A percentile compares a stretch with the other conserved stretches of the same genome.
phyloP scores from a whole-genome alignment of 2,888 invertebrate genomes.

The Sesamia inferens region DNA sequence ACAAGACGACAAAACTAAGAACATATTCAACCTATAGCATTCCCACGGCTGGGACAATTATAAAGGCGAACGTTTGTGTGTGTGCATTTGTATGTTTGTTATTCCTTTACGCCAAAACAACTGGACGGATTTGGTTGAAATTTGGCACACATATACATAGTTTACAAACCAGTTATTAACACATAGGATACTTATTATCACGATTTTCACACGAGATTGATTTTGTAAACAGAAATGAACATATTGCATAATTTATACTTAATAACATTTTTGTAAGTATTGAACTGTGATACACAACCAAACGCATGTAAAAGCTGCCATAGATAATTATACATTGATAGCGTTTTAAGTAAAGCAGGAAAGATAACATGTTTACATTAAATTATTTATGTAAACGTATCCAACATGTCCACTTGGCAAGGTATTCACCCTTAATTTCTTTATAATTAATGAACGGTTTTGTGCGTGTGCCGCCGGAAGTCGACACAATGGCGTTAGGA shows the following conservation, averaged over 20 bases:
- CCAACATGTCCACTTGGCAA: slow-evolving; percentile 41
- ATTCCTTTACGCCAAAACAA: too few relatives aligned
- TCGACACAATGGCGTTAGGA: slow-evolving; percentile 65
- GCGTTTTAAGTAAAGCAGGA: neutral
- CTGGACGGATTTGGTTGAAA: too few relatives aligned
- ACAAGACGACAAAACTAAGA: too few relatives aligned
- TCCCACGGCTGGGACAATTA: too few relatives aligned
- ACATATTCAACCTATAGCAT: too few relatives aligned
- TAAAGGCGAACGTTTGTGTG: too few relatives aligned
- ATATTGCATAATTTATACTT: neutral
- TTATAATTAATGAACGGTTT: slow-evolving; percentile 66
- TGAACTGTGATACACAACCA: neutral
- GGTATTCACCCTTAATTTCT: slow-evolving; percentile 59
- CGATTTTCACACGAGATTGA: too few relatives aligned
- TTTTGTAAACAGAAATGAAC: neutral
- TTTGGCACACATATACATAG: too few relatives aligned
- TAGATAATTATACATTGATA: slow-evolving; percentile 10
- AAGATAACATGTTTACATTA: slow-evolving; percentile 1
- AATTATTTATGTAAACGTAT: slow-evolving; percentile 26
- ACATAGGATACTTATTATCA: neutral
- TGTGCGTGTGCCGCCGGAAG: slow-evolving; percentile 68
- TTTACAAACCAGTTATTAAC: too few relatives aligned
- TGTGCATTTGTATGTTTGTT: too few relatives aligned
- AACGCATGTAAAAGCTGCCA: slow-evolving; percentile 1
- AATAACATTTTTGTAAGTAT: neutral